phyloP scores from a whole-genome alignment of 2,113 vertebrate species.

The Ifrita kowaldi region DNA sequence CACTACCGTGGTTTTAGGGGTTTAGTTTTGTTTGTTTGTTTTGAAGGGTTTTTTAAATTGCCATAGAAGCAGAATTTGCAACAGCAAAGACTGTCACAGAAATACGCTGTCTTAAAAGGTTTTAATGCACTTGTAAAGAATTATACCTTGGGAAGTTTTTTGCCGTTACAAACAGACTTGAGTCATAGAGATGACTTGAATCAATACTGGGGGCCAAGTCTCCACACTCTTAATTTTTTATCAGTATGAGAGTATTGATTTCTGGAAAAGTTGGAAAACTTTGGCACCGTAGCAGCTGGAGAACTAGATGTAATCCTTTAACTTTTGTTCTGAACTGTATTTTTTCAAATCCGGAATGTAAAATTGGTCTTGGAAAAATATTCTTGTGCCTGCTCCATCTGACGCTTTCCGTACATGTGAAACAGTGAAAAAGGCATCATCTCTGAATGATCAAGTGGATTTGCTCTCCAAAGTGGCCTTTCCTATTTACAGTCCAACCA shows the following conservation, averaged over 20 bases:
- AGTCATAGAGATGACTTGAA: background rate
- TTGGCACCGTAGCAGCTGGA: background rate
- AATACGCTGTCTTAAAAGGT: background rate
- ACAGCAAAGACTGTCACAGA: background rate
- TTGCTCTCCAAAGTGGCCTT: background rate
- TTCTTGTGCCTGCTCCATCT: background rate
- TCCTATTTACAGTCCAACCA: conserved; percentile 5
- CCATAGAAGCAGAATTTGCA: background rate
- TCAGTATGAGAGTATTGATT: background rate
- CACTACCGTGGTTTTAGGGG: background rate
- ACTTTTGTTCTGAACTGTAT: background rate
- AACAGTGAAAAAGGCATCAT: background rate
- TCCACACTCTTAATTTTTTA: background rate
- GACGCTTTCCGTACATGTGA: background rate
- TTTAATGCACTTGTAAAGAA: background rate
- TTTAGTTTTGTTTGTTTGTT: background rate
- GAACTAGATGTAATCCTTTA: background rate
- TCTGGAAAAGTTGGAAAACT: background rate
- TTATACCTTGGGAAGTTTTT: background rate
- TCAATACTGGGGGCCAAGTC: background rate
- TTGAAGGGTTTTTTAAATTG: background rate
- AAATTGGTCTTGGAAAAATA: background rate
- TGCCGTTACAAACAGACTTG: background rate
- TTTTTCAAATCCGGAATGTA: background rate
- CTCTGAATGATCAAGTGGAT: background rate